These are phyloP conservation scores for Mungos mungo DNA, from an alignment of 2,113 vertebrate species.

Conservation along the genomic window DNA sequence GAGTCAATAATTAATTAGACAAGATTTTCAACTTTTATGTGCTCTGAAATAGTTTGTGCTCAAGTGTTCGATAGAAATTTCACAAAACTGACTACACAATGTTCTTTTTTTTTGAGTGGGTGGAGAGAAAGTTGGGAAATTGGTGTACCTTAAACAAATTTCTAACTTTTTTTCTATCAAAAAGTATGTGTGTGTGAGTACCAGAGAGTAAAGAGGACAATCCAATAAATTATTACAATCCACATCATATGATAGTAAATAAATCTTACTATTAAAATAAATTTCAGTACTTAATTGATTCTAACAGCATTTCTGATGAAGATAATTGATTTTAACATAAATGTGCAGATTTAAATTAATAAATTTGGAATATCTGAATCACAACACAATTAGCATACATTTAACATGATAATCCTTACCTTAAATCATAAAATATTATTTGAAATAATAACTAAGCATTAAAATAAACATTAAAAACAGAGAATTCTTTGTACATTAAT, in stretches of 20 bases:
- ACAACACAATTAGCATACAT: constrained; percentile 53
- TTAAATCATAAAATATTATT: constrained; percentile 54
- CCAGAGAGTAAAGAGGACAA: neutral
- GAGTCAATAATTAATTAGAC: neutral
- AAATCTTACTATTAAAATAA: constrained; percentile 1
- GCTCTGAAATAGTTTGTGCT: neutral
- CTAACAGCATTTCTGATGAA: constrained; percentile 54
- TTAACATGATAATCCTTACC: constrained; percentile 31
- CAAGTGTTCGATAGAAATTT: neutral
- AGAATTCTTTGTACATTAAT: neutral
- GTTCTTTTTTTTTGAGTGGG: neutral
- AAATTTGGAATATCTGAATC: constrained; percentile 44
- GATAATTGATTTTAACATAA: constrained; percentile 50
- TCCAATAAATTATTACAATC: neutral
- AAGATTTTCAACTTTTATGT: neutral
- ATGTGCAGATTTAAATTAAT: constrained; percentile 51
- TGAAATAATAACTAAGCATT: constrained; percentile 38
- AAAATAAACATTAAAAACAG: constrained; percentile 19
- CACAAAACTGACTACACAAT: neutral
- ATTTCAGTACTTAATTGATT: constrained; percentile 29
- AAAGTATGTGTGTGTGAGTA: neutral
- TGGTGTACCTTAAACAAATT: neutral
- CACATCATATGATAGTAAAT: neutral
- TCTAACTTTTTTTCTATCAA: neutral
- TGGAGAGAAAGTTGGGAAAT: neutral